These are phyloP conservation scores for Motacilla alba DNA, from an alignment of 2,113 vertebrate species.

Conservation along the genomic window DNA sequence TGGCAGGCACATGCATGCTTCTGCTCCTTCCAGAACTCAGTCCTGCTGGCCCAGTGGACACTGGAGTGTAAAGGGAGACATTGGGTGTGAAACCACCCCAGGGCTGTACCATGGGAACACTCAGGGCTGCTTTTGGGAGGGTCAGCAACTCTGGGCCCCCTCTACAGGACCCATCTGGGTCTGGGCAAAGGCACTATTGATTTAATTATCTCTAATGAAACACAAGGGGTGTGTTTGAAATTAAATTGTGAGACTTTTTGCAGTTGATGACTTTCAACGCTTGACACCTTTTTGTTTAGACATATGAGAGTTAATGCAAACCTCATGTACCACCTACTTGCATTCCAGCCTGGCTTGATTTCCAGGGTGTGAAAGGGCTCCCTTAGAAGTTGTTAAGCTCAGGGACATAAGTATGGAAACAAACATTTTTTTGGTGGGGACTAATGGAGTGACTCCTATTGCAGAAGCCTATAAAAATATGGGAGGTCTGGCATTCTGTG, in stretches of 20 bases:
- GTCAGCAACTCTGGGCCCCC: background rate
- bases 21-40: background rate
- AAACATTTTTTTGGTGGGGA: background rate
- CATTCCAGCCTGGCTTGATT: background rate
- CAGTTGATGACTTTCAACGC: background rate
- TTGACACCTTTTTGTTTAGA: slow-evolving; percentile 40
- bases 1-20: background rate
- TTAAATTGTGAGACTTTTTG: background rate
- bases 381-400: background rate
- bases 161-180: background rate
- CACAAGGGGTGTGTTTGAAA: background rate
- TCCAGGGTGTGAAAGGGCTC: background rate
- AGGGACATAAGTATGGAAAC: background rate
- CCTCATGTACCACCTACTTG: slow-evolving; percentile 3
- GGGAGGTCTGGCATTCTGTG: slow-evolving; percentile 6
- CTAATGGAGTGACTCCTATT: background rate
- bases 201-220: background rate
- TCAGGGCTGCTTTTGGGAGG: background rate
- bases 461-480: slow-evolving; percentile 1
- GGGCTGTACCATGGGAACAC: background rate
- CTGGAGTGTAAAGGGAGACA: rapidly evolving
- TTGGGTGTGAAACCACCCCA: background rate
- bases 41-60: background rate
- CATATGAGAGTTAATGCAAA: background rate
- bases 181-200: background rate